phyloP scores from a whole-genome alignment of 2,113 vertebrate species.

The Tetrax tetrax region DNA sequence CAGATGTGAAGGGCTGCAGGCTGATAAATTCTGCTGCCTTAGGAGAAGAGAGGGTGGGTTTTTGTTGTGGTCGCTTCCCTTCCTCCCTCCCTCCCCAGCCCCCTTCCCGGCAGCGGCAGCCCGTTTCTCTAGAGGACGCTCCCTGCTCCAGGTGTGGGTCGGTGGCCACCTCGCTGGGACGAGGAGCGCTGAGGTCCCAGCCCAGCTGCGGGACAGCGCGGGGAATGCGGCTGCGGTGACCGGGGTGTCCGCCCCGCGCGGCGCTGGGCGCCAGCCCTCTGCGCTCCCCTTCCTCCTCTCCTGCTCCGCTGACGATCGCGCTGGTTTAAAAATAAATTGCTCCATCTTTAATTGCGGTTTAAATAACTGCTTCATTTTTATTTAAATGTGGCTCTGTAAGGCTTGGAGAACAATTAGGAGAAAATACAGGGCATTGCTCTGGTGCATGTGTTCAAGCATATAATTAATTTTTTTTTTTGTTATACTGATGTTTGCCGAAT shows the following conservation, averaged over 20 bases:
- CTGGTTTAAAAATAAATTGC: conserved; percentile 77
- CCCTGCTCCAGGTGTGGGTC: not conserved
- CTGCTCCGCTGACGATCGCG: conserved; percentile 33
- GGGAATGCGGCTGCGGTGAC: too few species aligned
- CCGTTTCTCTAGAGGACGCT: conserved; percentile 12
- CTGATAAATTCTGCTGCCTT: conserved; percentile 71
- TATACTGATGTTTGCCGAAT: conserved; percentile 66
- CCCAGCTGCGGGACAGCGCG: too few species aligned
- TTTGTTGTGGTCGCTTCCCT: conserved; percentile 60
- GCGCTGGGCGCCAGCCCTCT: not conserved
- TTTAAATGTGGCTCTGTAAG: conserved; percentile 75
- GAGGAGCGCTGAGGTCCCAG: not conserved
- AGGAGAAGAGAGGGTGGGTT: conserved; percentile 68
- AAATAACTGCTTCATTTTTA: conserved; percentile 82
- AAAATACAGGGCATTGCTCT: conserved; percentile 72
- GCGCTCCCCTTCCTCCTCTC: not conserved
- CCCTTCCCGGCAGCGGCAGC: not conserved
- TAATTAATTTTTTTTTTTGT: conserved; percentile 76
- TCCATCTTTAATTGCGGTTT: conserved; percentile 78
- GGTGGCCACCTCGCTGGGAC: not conserved
- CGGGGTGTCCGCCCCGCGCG: not conserved
- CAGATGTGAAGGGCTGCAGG: conserved; percentile 76
- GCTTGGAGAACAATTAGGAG: conserved; percentile 77
- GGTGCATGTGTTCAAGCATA: conserved; percentile 73
- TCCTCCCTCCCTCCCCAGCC: conserved; percentile 31